Base-by-base conservation (phyloP, 2,797 vertebrate genomes). In the Denticeps clupeoides region DNA sequence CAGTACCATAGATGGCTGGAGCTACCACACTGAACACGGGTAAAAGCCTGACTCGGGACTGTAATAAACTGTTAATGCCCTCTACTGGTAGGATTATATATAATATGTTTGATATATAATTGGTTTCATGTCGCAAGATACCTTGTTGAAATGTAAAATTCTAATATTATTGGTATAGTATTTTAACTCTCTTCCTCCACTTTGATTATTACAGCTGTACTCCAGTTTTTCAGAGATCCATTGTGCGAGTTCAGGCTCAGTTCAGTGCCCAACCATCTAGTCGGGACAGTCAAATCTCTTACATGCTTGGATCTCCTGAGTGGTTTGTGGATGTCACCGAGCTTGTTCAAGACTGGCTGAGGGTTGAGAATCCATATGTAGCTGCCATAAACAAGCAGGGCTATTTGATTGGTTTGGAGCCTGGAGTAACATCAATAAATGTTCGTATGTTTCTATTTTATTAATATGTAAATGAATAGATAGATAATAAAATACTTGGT, bases 291-390 rank as follows among this genome's bases (percentile, higher is more conserved):
- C 60, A 67, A 52, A 69, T 68, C 19, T 65, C 55, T 3, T 67
- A 76, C 46, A 75, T 82, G 47, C 68, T 84, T 13, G 71, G 65
- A 19, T 82, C 81, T 1, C 56, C 73, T 3, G 81, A 83, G 41
- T 83, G 78, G 80, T 77, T 81, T 2, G 65, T 82, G 42, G 82
- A 83, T 37, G 74, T 82, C 40, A 82, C 81, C 5, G 70, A 79
- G 26, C 59, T 83, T 41, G 75, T 82, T 40, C 45, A 19, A 13
- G 51, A 74, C 29, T 75, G 67, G 70, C 53, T 84, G 41, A 72
- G 67, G 52, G 67, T 81, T 18, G 71, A 72, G 25, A 69, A 84
- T 45, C 67, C 79, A 13, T 51, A 7, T 3, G 73, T 83, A 50
- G 81, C 77, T 4, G 44, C 57, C 26, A 62, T 84, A 2, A 48